Conservation (phyloP, 2,888 invertebrate genomes). For the Gonocerus acuteangulatus region DNA sequence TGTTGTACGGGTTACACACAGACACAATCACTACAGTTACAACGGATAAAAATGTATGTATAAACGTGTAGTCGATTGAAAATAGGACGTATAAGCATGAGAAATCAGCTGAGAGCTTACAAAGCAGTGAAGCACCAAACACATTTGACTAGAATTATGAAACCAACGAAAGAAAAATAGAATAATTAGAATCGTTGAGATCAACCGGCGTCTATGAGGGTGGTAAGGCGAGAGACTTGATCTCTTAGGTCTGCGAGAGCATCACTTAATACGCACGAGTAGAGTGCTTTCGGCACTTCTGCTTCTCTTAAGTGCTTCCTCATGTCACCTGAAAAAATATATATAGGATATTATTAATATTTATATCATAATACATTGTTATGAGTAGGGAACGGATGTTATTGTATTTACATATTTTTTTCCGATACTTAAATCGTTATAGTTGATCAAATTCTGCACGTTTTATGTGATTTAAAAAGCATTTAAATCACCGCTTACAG, state of each 20-base stretch:
- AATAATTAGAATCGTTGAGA: background rate
- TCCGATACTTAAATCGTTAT: too few relatives aligned
- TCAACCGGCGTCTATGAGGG: slow-evolving; percentile 33
- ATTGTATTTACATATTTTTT: too few relatives aligned
- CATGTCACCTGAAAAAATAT: slow-evolving; percentile 33
- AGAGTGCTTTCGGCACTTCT: slow-evolving; percentile 35
- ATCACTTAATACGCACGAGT: slow-evolving; percentile 31
- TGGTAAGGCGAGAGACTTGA: slow-evolving; percentile 35
- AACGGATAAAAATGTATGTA: too few relatives aligned
- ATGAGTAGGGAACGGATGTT: too few relatives aligned
- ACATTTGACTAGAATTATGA: slow-evolving; percentile 15
- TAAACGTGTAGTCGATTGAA: too few relatives aligned
- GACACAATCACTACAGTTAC: too few relatives aligned
- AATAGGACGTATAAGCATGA: background rate
- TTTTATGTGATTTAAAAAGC: too few relatives aligned
- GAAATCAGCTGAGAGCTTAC: slow-evolving; percentile 1
- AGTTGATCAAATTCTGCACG: too few relatives aligned
- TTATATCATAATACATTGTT: background rate
- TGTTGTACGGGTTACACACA: too few relatives aligned
- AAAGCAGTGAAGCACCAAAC: slow-evolving; percentile 4
- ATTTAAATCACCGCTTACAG: too few relatives aligned
- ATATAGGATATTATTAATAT: background rate
- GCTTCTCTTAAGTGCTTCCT: slow-evolving; percentile 32
- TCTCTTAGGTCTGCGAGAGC: slow-evolving; percentile 35
- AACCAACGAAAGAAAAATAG: background rate